Evolutionary conservation across 1,140 invertebrate species (phyloP), one percentile per base, ranked within the genome.

Genomic region (Drosophila lini): DNA sequence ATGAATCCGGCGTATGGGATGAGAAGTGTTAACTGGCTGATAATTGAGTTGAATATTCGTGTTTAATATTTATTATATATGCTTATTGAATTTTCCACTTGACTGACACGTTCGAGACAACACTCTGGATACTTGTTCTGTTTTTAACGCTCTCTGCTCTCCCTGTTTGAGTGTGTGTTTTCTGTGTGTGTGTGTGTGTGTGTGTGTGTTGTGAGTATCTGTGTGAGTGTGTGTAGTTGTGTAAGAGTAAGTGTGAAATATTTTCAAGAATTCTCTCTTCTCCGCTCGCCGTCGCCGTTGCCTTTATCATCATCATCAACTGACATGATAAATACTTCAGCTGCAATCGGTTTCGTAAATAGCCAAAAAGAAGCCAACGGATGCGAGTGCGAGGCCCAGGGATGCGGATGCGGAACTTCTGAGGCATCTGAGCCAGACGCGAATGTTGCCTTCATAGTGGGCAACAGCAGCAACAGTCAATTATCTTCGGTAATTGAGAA

Each of bases 401-500:
- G 36, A 65, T 59, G 38, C 50, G 34, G 58, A 63, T 48, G 22
- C 34, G 42, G 47, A 59, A 36, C 32, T 58, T 44, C 62, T 48
- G 62, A 58, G 42, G 61, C 57, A 68, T 74, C 40, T 53, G 25
- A 64, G 45, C 47, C 69, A 74, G 41, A 67, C 65, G 45, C 50
- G 59, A 57, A 57, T 55, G 40, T 53, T 47, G 67, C 40, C 60
- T 62, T 31, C 81, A 78, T 41, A 45, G 11, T 15, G 44, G 44
- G 42, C 42, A 42, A 34, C 50, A 52, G 32, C 70, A 78, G 50
- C 71, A 69, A 57, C 84, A 89, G 84, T 83, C 91, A 91, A 91
- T 91, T 91, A 91, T 85, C 86, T 78, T 78, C 86, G 74, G 77
- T 91, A 91, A 91, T 91, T 91, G 90, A 83, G 90, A 91, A 91